These are phyloP conservation scores for Lepus townsendii DNA, from an alignment of 2,797 vertebrate species.

Conservation along the genomic window DNA sequence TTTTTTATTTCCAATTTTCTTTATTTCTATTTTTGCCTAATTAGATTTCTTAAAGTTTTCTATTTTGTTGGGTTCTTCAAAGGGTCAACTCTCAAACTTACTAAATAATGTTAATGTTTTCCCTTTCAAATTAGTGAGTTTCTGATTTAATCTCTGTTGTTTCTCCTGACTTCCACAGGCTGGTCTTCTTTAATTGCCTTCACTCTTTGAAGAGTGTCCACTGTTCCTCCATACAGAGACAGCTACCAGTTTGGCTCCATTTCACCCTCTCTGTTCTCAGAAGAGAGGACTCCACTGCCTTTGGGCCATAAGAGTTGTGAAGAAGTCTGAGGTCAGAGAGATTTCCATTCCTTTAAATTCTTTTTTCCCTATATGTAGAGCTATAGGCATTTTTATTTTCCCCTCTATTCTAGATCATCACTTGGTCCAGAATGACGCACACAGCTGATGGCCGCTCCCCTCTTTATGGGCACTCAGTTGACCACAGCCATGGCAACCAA, in stretches of 20 bases:
- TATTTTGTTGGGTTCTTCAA: conserved; percentile 22
- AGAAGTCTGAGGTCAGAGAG: neutral
- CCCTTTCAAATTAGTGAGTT: neutral
- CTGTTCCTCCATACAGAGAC: neutral
- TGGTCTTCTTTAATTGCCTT: neutral
- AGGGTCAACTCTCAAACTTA: conserved; percentile 18
- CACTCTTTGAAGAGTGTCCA: too few relatives aligned
- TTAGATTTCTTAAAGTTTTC: conserved; percentile 47
- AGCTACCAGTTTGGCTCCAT: neutral
- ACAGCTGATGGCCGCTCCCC: too few relatives aligned
- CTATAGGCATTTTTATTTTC: neutral
- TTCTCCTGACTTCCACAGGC: neutral
- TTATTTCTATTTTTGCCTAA: conserved; percentile 50
- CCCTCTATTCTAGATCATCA: neutral
- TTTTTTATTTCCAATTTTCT: conserved; percentile 55
- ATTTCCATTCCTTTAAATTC: neutral
- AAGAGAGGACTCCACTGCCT: neutral
- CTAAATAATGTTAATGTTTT: conserved; percentile 19
- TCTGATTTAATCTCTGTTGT: neutral
- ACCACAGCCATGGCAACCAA: neutral
- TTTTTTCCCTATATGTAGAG: neutral
- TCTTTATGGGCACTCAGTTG: neutral
- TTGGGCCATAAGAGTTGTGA: neutral
- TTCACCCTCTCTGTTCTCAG: neutral
- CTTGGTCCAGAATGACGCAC: neutral